phyloP scores from a whole-genome alignment of 2,113 vertebrate species.

The Reinhardtius hippoglossoides region DNA sequence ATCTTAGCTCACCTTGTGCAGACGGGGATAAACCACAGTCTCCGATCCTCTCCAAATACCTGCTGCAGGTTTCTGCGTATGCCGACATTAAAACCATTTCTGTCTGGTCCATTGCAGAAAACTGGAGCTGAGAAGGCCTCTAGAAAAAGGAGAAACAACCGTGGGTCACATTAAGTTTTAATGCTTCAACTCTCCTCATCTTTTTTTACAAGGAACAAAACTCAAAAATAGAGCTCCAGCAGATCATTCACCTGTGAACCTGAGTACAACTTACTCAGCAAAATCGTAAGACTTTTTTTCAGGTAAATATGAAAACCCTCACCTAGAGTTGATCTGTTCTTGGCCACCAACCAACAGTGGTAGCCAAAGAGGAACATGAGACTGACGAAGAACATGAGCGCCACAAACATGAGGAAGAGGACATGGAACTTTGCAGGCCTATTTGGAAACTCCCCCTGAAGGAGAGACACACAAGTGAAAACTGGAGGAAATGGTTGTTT shows the following conservation, averaged over 20 bases:
- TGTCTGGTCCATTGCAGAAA: conserved; percentile 92
- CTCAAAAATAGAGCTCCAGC: background rate
- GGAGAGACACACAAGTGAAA: conserved; percentile 42
- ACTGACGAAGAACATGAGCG: conserved; percentile 97
- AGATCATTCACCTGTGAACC: background rate
- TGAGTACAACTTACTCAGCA: background rate
- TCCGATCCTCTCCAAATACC: conserved; percentile 93
- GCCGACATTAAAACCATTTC: conserved; percentile 94
- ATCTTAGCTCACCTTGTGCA: conserved; percentile 87
- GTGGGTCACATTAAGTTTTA: background rate
- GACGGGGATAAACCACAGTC: conserved; percentile 92
- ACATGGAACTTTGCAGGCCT: conserved; percentile 94
- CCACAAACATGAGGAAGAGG: conserved; percentile 96
- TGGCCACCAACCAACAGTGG: conserved; percentile 95
- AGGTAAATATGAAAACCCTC: conserved; percentile 66
- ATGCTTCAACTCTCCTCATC: conserved; percentile 10
- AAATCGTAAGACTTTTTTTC: conserved; percentile 1
- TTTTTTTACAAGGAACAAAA: background rate
- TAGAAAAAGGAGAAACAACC: conserved; percentile 57
- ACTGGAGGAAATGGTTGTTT: conserved; percentile 23
- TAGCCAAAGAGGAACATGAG: conserved; percentile 97
- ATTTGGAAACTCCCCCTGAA: conserved; percentile 89
- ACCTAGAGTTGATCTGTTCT: conserved; percentile 97
- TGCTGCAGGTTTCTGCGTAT: conserved; percentile 90
- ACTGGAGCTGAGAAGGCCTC: conserved; percentile 96